Base-by-base conservation (phyloP, 2,888 invertebrate genomes). In the Boloria selene region DNA sequence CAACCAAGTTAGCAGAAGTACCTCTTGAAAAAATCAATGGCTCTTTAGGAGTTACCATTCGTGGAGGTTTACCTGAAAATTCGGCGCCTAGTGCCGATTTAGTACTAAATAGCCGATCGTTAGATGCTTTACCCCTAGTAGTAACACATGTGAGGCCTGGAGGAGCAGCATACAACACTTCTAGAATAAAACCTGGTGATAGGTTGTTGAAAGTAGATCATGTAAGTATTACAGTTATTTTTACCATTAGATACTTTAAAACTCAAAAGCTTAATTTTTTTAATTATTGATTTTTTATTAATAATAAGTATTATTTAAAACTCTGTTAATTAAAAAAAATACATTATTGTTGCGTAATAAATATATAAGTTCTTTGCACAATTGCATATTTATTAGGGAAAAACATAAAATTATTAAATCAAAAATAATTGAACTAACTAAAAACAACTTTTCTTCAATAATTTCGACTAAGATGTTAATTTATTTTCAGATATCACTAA, bases 151-250 rank as follows among this genome's bases (percentile, higher is more conserved):
- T 98, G 5, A 93, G 98, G 73, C 95, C 97, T 13, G 96, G 97
- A 62, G 97, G 98, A 0, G 96, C 98, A 0, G 98, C 98, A 3
- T 97, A 98, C 72, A 96, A 96, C 78, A 97, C 96, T 67, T 98
- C 98, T 0, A 95, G 97, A 70, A 95, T 98, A 71, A 96, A 97
- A 82, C 95, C 97, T 42, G 98, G 98, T 3, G 98, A 98, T 84
- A 94, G 98, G 26, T 90, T 98, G 31, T 80, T 98, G 67, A 96
- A 97, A 73, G 96, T 98, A 60, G 97, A 98, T 85, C 95, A 96
- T 84, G 94, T 94, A 80, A 93, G 93, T 90, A 54, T 22, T 13
- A 10, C 13, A 4, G 2, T 16, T 13, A 4, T 47, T n/a, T 17
- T 58, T 47, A n/a, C 0, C 17, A 18, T 38, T 17, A 13, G 13